phyloP scores from a whole-genome alignment of 2,113 vertebrate species.

The Aspidoscelis tigris region DNA sequence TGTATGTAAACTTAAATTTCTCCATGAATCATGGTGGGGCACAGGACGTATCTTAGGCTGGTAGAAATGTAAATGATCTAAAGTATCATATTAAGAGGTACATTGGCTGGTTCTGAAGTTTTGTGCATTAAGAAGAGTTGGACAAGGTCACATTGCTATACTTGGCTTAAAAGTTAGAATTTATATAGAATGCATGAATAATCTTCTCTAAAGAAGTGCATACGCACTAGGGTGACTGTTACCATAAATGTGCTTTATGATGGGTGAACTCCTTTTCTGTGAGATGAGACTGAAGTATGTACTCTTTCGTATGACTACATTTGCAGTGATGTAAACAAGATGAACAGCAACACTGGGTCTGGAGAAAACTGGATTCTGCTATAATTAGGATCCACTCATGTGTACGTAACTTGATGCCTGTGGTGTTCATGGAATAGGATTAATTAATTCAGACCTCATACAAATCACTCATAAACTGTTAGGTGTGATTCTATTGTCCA shows the following conservation, averaged over 20 bases:
- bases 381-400: neutral
- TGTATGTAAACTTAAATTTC: neutral
- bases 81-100: neutral
- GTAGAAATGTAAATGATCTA: neutral
- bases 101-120: rapidly evolving
- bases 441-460: no score
- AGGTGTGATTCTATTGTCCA: neutral
- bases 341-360: rapidly evolving
- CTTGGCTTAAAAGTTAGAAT: neutral
- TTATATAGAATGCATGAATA: constrained; percentile 15
- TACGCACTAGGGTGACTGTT: constrained; percentile 25
- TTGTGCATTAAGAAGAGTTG: neutral
- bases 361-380: no score
- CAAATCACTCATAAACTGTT: no score
- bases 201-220: constrained; percentile 27
- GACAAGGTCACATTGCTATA: rapidly evolving
- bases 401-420: neutral
- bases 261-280: neutral
- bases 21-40: neutral
- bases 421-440: neutral
- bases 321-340: neutral
- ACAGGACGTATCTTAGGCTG: neutral
- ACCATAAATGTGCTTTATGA: neutral
- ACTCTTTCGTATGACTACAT: neutral
- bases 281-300: neutral